Evolutionary conservation across 1,140 invertebrate species (phyloP).

Genomic region (Listronotus bonariensis): DNA sequence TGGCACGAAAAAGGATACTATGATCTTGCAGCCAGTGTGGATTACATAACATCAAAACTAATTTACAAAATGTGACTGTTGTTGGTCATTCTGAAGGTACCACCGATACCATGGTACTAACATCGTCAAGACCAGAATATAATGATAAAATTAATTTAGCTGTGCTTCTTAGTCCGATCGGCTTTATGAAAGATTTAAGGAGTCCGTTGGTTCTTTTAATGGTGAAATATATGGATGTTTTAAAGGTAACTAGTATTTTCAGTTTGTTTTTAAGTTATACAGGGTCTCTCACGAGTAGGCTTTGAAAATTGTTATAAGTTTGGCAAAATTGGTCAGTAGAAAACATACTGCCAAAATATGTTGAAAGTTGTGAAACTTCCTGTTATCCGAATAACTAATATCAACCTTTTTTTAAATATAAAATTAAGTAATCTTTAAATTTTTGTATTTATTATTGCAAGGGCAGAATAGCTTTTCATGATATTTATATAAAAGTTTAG

Average conservation of each 20-base stretch:
- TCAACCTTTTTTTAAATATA: no score
- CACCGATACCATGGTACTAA: conserved; percentile 60
- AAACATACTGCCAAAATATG: no score
- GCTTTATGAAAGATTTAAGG: conserved; percentile 50
- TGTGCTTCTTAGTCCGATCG: conserved; percentile 64
- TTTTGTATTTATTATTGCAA: no score
- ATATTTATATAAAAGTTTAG: no score
- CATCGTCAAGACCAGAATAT: conserved; percentile 59
- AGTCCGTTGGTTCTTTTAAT: conserved; percentile 11
- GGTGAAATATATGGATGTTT: conserved; percentile 1
- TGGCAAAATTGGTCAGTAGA: no score
- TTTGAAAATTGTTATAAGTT: no score
- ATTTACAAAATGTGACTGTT: conserved; percentile 58
- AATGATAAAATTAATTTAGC: conserved; percentile 60
- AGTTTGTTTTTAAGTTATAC: no score
- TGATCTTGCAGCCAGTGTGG: conserved; percentile 68
- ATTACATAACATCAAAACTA: conserved; percentile 62
- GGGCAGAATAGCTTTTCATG: no score
- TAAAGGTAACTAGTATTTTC: conserved; percentile 15
- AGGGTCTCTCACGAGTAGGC: no score
- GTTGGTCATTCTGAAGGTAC: conserved; percentile 66
- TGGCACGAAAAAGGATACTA: conserved; percentile 72
- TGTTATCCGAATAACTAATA: no score
- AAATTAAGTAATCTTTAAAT: no score
- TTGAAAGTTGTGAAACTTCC: no score